Percentiles rank a stretch among this genome's conserved stretches.
These are phyloP conservation scores for Plestiodon gilberti DNA, from an alignment of 2,113 vertebrate species.

Conservation along the genomic window DNA sequence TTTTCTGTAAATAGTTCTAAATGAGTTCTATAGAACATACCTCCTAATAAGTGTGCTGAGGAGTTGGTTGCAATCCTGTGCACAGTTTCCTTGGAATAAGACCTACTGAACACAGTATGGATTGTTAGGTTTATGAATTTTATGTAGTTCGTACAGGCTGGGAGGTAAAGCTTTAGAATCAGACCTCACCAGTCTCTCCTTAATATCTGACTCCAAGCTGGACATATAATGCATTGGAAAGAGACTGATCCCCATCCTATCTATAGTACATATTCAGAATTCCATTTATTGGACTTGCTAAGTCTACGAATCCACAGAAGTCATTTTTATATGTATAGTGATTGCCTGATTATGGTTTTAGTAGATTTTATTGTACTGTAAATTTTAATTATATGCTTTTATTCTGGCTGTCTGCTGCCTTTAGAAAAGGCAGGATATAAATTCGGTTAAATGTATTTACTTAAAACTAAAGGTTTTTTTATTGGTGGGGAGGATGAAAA, in stretches of 20 bases:
- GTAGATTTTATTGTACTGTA: background rate
- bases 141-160: too few species aligned
- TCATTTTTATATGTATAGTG: background rate
- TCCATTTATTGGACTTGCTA: background rate
- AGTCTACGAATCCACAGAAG: background rate
- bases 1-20: background rate
- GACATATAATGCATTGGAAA: too few species aligned
- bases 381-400: background rate
- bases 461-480: background rate
- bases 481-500: too few species aligned
- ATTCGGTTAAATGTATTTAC: background rate
- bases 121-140: too few species aligned
- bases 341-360: background rate
- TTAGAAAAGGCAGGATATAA: background rate
- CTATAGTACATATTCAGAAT: background rate
- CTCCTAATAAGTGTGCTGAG: too few species aligned
- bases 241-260: background rate
- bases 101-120: too few species aligned
- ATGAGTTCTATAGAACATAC: too few species aligned
- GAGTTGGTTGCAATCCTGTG: too few species aligned
- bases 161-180: too few species aligned
- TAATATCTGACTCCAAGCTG: too few species aligned
- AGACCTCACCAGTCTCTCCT: too few species aligned
- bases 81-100: too few species aligned
- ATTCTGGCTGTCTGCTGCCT: background rate